Evolutionary conservation across 2,888 invertebrate genomes (phyloP).

Genomic region (Platycnemis pennipes): DNA sequence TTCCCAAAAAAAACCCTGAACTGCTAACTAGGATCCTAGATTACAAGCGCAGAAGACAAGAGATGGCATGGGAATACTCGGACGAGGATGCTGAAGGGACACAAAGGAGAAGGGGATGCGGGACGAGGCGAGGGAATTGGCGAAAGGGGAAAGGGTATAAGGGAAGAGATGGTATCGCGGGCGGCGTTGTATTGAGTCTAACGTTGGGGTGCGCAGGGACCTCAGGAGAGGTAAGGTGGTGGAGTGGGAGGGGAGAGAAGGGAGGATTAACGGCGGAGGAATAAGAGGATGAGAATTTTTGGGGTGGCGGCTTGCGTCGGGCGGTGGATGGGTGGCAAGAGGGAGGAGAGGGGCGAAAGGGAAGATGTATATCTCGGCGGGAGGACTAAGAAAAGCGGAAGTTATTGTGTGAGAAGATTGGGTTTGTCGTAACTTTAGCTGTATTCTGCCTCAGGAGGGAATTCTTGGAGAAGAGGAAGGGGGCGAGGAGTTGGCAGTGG

Average conservation of each 20-base stretch:
- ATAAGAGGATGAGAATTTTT: constrained; percentile 63
- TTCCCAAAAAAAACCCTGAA: not conserved
- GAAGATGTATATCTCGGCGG: constrained; percentile 63
- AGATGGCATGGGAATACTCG: not conserved
- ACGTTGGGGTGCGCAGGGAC: not conserved
- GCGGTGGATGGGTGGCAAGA: not conserved
- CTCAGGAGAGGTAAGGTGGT: not conserved
- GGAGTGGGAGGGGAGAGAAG: not conserved
- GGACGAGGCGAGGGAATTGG: constrained; percentile 17
- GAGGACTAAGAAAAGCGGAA: constrained; percentile 63
- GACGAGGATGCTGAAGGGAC: not conserved
- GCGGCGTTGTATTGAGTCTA: constrained; percentile 52
- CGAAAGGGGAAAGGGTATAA: constrained; percentile 57
- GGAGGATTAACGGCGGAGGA: constrained; percentile 46
- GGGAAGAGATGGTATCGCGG: constrained; percentile 57
- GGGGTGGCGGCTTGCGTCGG: not conserved
- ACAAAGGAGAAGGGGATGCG: not conserved
- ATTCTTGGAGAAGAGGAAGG: constrained; percentile 13
- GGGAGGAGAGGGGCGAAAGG: not conserved
- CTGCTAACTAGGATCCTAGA: not conserved
- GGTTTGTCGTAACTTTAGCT: constrained; percentile 64
- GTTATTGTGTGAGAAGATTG: constrained; percentile 67
- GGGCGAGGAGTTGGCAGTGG: not conserved
- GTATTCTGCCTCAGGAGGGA: constrained; percentile 57
- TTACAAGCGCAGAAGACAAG: not conserved